Base-by-base conservation (phyloP, 2,888 invertebrate species). In the Drosophila basisetae region DNA sequence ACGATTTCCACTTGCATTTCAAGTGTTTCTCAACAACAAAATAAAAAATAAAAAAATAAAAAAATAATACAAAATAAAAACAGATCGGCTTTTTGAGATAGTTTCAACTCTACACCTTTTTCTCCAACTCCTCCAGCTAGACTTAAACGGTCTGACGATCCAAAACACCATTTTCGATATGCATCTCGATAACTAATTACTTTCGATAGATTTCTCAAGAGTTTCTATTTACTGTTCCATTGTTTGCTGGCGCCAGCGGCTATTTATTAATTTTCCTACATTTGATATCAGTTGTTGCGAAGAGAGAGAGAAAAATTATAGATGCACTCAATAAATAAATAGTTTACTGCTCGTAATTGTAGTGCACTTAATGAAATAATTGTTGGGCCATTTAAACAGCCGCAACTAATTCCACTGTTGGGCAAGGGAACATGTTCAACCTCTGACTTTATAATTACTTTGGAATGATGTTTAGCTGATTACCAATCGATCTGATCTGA, bases 181-280 rank as follows among this genome's bases (percentile, higher is more conserved):
- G 60, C 61, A 80, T 76, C 62, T 89, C 73, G 73, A 82, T 79
- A 72, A 73, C 84, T 84, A 84, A 89, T 89, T 84, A 82, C 73
- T 56, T 47, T 63, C 47, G 41, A 54, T 49, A 67, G 60, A 68
- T 71, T 80, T 86, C 56, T 64, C 63, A 75, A 76, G 74, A 72
- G 64, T 50, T 82, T 85, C 53, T 35, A 39, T 58, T 22, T 13
- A 22, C 28, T 30, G 33, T 55, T 16, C 30, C 22, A 49, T 49
- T 41, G 4, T 22, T 25, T 47, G 28, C 49, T 70, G 90, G 85
- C 90, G 85, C 88, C 89, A 77, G 54, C 35, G 50, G 55, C 68
- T 30, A 33, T 55, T 58, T 41, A 18, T 72, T 66, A 50, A 67
- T 69, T 60, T 62, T 72, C 58, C 60, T 18, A 53, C 35, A 58